Base-by-base conservation (phyloP, 37 sponge, comb jelly and placozoan genomes). In the Chondrosia reniformis region DNA sequence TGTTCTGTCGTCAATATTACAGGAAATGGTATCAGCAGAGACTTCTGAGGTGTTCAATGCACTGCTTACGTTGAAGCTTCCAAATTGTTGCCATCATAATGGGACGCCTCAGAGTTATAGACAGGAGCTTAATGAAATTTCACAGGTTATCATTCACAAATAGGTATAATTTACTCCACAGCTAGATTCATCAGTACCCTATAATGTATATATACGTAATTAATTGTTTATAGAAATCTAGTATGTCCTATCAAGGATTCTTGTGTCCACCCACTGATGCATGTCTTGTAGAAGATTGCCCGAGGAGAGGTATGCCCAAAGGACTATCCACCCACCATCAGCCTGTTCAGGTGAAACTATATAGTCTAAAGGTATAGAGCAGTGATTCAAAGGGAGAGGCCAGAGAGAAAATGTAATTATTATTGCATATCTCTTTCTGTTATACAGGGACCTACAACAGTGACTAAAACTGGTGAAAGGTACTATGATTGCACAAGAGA, bases 401-500 rank as follows among this genome's bases (percentile, higher is more conserved):
- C 52, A 19, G n/a, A n/a, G n/a, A n/a, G n/a, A n/a, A n/a, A n/a
- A n/a, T n/a, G n/a, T n/a, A n/a, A n/a, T n/a, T n/a, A 19, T 49
- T 15, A 49, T 49, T 10, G 52, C 15, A 15, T 49, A 49, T 49
- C 10, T 10, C 15, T 49, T 22, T 61, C 9, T 24, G 9, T 12
- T 12, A 8, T 61, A 8, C 27, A 61, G 63, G 63, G 63, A 22
- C 63, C 63, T 22, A 61, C 13, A 28, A 61, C 63, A 24, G 63
- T 61, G 63, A 61, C 25, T 22, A 61, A 61, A 22, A 61, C 63
- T 61, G 63, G 63, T 22, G 63, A 61, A 28, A 61, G 63, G 63
- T 22, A 61, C 63, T 61, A 61, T 22, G 27, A 61, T 61, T 8
- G n/a, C 27, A 28, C 27, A 12, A 12, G 63, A 28, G 63, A 61